phyloP scores from a whole-genome alignment of 2,113 vertebrate genomes.

The Sinocyclocheilus anophthalmus region DNA sequence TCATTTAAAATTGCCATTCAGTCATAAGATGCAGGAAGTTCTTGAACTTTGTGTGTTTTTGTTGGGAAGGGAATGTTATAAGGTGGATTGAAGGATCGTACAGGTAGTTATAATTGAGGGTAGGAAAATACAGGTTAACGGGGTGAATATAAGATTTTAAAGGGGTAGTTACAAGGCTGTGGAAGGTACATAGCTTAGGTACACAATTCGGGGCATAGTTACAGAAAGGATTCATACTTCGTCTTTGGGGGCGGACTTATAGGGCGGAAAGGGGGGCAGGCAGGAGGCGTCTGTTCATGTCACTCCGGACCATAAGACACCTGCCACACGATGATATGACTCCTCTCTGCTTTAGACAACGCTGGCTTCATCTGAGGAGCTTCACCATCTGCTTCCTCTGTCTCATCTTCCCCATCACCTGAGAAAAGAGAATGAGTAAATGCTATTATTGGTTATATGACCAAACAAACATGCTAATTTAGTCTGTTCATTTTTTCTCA shows the following conservation, averaged over 20 bases:
- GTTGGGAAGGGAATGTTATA: slow-evolving; percentile 31
- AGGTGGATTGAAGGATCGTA: slow-evolving; percentile 47
- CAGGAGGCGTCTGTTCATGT: slow-evolving; percentile 72
- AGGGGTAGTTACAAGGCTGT: slow-evolving; percentile 67
- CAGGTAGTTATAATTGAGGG: slow-evolving; percentile 48
- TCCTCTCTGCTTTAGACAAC: slow-evolving; percentile 92
- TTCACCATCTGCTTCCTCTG: slow-evolving; percentile 81
- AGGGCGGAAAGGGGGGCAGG: slow-evolving; percentile 51
- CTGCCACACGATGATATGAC: slow-evolving; percentile 99
- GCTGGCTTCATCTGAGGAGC: slow-evolving; percentile 82
- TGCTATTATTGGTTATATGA: neutral
- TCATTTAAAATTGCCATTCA: slow-evolving; percentile 41
- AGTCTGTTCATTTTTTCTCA: slow-evolving; percentile 67
- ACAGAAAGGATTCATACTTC: slow-evolving; percentile 69
- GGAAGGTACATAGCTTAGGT: slow-evolving; percentile 72
- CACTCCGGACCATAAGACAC: slow-evolving; percentile 94
- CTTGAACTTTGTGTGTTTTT: slow-evolving; percentile 26
- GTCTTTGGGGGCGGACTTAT: slow-evolving; percentile 65
- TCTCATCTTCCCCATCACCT: slow-evolving; percentile 97
- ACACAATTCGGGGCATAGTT: slow-evolving; percentile 68
- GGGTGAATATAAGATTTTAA: slow-evolving; percentile 47
- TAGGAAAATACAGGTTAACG: slow-evolving; percentile 20
- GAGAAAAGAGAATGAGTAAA: neutral
- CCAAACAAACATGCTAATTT: neutral
- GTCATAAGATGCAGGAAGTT: slow-evolving; percentile 40